Evolutionary conservation across 2,888 invertebrate species (phyloP).

Genomic region (Nemoura dubitans): DNA sequence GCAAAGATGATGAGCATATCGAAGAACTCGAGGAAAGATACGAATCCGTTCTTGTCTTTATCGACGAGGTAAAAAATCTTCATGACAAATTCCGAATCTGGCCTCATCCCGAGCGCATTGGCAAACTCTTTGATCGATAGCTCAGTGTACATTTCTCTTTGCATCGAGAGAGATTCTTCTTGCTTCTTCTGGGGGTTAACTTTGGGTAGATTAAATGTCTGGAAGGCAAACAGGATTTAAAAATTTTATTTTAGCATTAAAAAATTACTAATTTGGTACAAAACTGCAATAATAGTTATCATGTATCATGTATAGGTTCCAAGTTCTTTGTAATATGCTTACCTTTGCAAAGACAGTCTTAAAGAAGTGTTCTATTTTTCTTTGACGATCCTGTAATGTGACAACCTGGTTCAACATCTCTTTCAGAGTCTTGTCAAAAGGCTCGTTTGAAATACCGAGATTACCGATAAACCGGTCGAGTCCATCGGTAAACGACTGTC

Average conservation of each 20-base stretch:
- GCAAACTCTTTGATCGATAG: slow-evolving; percentile 69
- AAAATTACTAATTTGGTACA: no score
- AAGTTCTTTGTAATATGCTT: no score
- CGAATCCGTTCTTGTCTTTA: slow-evolving; percentile 68
- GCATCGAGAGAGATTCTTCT: no score
- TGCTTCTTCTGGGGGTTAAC: no score
- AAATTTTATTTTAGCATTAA: no score
- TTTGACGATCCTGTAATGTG: slow-evolving; percentile 63
- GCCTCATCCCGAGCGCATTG: slow-evolving; percentile 66
- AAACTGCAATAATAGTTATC: no score
- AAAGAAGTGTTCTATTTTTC: slow-evolving; percentile 65
- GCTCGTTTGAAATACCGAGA: slow-evolving; percentile 54
- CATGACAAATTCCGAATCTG: slow-evolving; percentile 66
- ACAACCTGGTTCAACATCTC: slow-evolving; percentile 57
- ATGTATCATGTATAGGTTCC: no score
- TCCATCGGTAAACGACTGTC: no score
- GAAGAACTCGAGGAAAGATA: slow-evolving; percentile 70
- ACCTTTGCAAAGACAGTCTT: slow-evolving; percentile 65
- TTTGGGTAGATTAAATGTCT: slow-evolving; percentile 62
- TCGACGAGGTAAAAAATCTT: slow-evolving; percentile 68
- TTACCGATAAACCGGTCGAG: no score
- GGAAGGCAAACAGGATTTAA: no score
- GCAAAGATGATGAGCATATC: slow-evolving; percentile 69
- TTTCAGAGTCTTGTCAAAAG: slow-evolving; percentile 53
- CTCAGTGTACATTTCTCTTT: slow-evolving; percentile 63